These are phyloP conservation scores for Tamandua tetradactyla DNA, from an alignment of 2,797 vertebrate species.

Conservation along the genomic window DNA sequence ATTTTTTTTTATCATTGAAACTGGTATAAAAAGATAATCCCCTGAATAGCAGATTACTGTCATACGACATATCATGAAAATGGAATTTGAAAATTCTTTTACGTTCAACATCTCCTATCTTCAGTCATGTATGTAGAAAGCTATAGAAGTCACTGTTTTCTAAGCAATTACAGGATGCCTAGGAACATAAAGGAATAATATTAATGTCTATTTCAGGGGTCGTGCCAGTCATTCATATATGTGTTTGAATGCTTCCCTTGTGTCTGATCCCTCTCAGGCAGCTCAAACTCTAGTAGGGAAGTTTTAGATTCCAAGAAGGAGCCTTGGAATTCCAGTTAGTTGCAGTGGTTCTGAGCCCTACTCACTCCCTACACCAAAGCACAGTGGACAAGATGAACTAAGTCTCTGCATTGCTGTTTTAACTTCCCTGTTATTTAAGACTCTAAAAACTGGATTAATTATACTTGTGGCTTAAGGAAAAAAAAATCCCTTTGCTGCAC, in stretches of 20 bases:
- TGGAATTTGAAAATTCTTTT: background rate
- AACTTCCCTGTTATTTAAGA: conserved; percentile 60
- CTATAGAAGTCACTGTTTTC: background rate
- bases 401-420: background rate
- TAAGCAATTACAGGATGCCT: background rate
- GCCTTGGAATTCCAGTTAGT: rapidly evolving
- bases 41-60: background rate
- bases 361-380: background rate
- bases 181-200: background rate
- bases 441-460: conserved; percentile 65
- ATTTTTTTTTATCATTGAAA: conserved; percentile 19
- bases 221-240: background rate
- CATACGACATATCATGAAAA: no score
- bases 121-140: background rate
- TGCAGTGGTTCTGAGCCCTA: background rate
- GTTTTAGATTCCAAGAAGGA: background rate
- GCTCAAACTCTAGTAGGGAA: background rate
- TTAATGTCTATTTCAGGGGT: background rate
- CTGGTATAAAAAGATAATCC: conserved; percentile 42
- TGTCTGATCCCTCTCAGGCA: background rate
- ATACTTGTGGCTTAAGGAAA: conserved; percentile 37
- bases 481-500: conserved; percentile 63
- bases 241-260: rapidly evolving
- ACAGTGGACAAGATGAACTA: background rate
- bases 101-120: background rate